Base-by-base conservation (phyloP, 2,113 vertebrate species). In the Spizaetus ornatus region DNA sequence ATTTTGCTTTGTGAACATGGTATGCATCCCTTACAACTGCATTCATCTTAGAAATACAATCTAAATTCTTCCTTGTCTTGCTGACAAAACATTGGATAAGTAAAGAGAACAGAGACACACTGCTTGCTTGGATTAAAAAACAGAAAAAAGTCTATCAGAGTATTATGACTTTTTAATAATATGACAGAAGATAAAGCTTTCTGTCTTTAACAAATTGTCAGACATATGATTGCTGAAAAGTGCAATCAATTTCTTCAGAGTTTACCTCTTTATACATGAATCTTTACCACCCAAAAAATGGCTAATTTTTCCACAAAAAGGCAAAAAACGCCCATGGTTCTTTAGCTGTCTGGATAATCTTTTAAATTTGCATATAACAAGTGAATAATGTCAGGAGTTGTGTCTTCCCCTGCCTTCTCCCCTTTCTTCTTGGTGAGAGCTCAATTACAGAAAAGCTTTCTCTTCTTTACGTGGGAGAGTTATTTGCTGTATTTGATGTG, bases 401-500 rank as follows among this genome's bases (percentile, higher is more conserved):
- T 77, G 38, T 69, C 47, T 80, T 42, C 19, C 45, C 11, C 16
- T 74, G 31, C 53, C 40, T 74, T 90, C 72, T 79, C 80, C 43
- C 52, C 50, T 84, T 91, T 25, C 22, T 63, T 72, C 73, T 88
- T 73, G 16, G 31, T 13, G 31, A 84, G 50, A 74, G 43, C 10
- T 82, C 70, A 83, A 34, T 92, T 93, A 62, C 18, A 69, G 32
- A 67, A 90, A 81, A 65, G 17, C 19, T 89, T 85, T 83, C 29
- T 82, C 73, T 91, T 74, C 59, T 91, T 95, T 69, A 59, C 8
- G 34, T 40, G 11, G 19, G 55, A 65, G 58, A 90, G 13, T 38
- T 84, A 78, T 86, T 94, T 88, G 16, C 55, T 85, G 18, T 70
- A 70, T 76, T 74, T 88, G 55, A 48, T 82, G 71, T 77, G 59